Conservation (phyloP, 92 coral and sea anemone species). For the Nematostella vectensis region DNA sequence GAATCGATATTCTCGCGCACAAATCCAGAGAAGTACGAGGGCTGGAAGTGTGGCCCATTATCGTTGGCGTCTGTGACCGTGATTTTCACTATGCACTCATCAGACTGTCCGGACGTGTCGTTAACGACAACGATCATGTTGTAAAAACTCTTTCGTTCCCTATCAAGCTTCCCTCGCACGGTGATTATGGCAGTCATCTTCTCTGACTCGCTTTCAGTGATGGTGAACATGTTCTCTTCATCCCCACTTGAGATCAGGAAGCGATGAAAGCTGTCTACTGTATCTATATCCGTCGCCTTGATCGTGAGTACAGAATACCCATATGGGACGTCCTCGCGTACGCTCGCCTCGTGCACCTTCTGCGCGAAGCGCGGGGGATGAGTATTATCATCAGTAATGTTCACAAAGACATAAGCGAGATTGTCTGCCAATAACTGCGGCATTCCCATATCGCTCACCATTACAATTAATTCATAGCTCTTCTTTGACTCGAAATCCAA, state of each 20-base stretch:
- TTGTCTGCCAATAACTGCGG: conserved; percentile 37
- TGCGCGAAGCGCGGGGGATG: conserved; percentile 76
- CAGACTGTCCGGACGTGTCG: conserved; percentile 46
- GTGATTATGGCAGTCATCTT: conserved; percentile 32
- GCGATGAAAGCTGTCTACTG: conserved; percentile 23
- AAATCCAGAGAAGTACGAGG: conserved; percentile 51
- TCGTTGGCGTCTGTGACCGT: conserved; percentile 79
- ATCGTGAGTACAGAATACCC: conserved; percentile 48
- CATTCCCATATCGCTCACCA: conserved; percentile 68
- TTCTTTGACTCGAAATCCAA: conserved; percentile 55
- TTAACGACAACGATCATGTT: conserved; percentile 36
- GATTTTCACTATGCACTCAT: conserved; percentile 40
- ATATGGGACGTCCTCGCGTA: conserved; percentile 52
- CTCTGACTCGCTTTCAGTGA: conserved; percentile 33
- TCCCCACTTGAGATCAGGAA: conserved; percentile 63
- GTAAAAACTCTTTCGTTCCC: conserved; percentile 43
- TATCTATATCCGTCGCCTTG: conserved; percentile 59
- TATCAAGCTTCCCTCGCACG: conserved; percentile 44
- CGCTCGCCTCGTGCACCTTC: conserved; percentile 28
- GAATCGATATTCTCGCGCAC: conserved; percentile 44
- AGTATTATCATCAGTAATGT: conserved; percentile 59
- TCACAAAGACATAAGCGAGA: conserved; percentile 47
- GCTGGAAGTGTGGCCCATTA: conserved; percentile 71
- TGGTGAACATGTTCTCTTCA: conserved; percentile 39
- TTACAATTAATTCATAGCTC: conserved; percentile 57